Base-by-base conservation (phyloP, 2,888 invertebrate species). In the Lepidocyrtoides sp. region DNA sequence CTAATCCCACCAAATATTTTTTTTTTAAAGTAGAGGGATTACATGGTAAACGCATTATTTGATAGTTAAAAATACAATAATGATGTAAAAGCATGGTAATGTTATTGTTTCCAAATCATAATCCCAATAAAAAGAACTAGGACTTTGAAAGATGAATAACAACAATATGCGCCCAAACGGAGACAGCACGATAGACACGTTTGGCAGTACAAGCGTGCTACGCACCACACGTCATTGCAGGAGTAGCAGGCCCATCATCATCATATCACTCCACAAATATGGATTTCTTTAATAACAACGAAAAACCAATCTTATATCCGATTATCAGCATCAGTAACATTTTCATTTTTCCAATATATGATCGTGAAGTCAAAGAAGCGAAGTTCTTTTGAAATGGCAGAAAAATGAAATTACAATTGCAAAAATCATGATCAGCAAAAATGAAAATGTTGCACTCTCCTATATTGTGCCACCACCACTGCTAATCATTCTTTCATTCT, bases 141-240 rank as follows among this genome's bases (percentile, higher is more conserved):
- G 36, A 69, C 17, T 36, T 36, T 8, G n/a, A 69, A n/a, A 32
- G n/a, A 10, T 14, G 26, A 63, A 63, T 4, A 14, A 1, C 51
- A 81, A 29, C 57, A 81, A 81, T 57, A 66, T 29, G 66, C 66
- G 83, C 66, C 66, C 48, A 83, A 83, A 48, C 17, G 48, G 54
- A 69, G 82, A 82, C 88, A 88, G 81, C 88, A 88, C 88, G 88
- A 88, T 88, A 82, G 81, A 81, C 88, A 88, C 88, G 88, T 88
- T 88, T 88, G 88, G 72, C 88, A 88, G 36, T 14, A 77, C 81
- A 82, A 88, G 87, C 88, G 82, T 88, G 88, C 88, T 81, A 51
- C 63, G 54, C 72, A 77, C 88, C 57, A 32, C 82, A 77, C 77
- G 51, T 26, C 29, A 32, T 48, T 60, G 36, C 7, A 36, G 36